Base-by-base conservation (phyloP, 1,140 invertebrate genomes). In the Patella vulgata region DNA sequence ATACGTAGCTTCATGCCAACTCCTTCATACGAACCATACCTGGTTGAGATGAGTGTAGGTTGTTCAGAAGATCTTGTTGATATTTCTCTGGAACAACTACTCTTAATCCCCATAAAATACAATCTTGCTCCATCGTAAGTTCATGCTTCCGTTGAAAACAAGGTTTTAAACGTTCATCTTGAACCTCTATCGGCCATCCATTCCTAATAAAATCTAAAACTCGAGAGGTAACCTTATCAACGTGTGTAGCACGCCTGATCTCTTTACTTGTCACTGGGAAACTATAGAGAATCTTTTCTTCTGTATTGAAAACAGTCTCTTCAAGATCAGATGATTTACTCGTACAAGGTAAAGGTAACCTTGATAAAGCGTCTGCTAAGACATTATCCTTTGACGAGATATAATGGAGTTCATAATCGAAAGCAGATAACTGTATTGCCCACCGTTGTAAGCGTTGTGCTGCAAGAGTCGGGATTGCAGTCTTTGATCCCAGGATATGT, bases 11-110 rank as follows among this genome's bases (percentile, higher is more conserved):
- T 0, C 85, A 59, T 5, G 85, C 81, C 5, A 80, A 42, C 9
- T 54, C 31, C 61, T 87, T 87, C 71, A 84, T 86, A 48, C 81
- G 73, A 3, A 82, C 73, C 6, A 86, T 82, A 1, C 86, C 84
- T 36, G 79, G 66, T 68, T 87, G 85, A 12, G 70, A 69, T 1
- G 46, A 42, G 69, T 87, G 85, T 28, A 87, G 73, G 51, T 74
- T 65, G 33, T 73, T 23, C 12, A 85, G 54, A 9, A 84, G 68
- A 52, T 64, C 51, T 59, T 47, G 5, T 25, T 30, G 33, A 14
- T 17, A 25, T 17, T n/a, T 44, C 71, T 82, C 77, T 31, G 87
- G 85, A 33, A 85, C 76, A 14, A 84, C 17, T 12, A 58, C 44
- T 23, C 54, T 36, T 30, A 36, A 17, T 21, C 54, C 54, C 62